These are phyloP conservation scores for Dynastes maya DNA, from an alignment of 2,888 invertebrate species.

Conservation along the genomic window DNA sequence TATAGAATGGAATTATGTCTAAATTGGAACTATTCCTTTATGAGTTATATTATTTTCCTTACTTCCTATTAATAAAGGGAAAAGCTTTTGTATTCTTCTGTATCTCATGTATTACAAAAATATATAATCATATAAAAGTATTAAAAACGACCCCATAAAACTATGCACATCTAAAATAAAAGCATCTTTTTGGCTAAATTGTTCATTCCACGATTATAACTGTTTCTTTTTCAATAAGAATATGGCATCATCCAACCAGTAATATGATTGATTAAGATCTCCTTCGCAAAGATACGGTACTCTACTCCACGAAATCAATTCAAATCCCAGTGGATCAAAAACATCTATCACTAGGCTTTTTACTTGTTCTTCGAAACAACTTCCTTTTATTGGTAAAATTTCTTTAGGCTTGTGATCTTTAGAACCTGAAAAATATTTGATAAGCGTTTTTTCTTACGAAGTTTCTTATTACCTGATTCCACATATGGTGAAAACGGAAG, in stretches of 20 bases:
- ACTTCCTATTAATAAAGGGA: too few species aligned
- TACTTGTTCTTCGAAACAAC: constrained; percentile 86
- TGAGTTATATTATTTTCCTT: too few species aligned
- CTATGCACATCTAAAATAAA: constrained; percentile 15
- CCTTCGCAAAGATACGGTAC: constrained; percentile 98
- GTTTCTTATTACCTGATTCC: constrained; percentile 79
- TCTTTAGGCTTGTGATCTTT: constrained; percentile 82
- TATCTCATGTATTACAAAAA: constrained; percentile 13
- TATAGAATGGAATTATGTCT: too few species aligned
- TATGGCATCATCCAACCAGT: constrained; percentile 93
- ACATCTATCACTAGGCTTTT: constrained; percentile 78
- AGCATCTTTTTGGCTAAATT: constrained; percentile 2
- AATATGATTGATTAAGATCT: constrained; percentile 91
- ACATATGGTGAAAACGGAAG: constrained; percentile 96
- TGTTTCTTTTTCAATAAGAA: constrained; percentile 79
- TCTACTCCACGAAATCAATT: constrained; percentile 88
- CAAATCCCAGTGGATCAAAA: constrained; percentile 79
- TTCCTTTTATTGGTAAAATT: constrained; percentile 78
- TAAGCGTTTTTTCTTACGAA: not conserved
- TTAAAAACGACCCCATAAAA: constrained; percentile 1
- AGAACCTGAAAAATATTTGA: constrained; percentile 70
- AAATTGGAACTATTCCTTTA: too few species aligned
- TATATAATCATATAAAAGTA: constrained; percentile 34
- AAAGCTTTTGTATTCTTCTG: not conserved
- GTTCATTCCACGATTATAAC: not conserved